Evolutionary conservation across 2,888 invertebrate species (phyloP).

Genomic region (Spisula subtruncata): DNA sequence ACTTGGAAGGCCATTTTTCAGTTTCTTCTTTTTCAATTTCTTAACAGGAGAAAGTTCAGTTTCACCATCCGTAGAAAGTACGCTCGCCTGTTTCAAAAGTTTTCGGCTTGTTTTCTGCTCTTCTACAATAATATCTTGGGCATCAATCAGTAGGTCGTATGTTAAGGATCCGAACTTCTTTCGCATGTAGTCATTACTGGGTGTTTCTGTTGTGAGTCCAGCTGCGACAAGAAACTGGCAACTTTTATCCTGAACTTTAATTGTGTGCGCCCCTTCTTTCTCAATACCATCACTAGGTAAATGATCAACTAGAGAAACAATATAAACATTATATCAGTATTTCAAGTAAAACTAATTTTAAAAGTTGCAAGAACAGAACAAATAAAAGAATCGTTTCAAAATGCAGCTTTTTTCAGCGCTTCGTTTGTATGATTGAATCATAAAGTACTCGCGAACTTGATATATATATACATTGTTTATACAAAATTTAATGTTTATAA

Average conservation of each 20-base stretch:
- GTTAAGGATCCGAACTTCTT: constrained; percentile 54
- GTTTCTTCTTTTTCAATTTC: constrained; percentile 49
- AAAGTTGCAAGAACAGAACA: background rate
- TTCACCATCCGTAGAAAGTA: constrained; percentile 44
- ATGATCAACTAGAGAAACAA: background rate
- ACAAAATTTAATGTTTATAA: no score
- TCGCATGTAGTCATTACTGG: constrained; percentile 56
- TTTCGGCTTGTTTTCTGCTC: constrained; percentile 52
- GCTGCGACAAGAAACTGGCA: constrained; percentile 64
- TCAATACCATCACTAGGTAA: background rate
- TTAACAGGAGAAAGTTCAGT: constrained; percentile 7
- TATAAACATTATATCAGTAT: background rate
- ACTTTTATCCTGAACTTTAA: constrained; percentile 46
- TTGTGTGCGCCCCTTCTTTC: background rate
- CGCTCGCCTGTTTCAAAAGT: constrained; percentile 55
- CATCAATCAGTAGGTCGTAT: constrained; percentile 58
- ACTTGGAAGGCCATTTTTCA: background rate
- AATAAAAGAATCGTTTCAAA: no score
- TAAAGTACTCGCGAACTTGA: no score
- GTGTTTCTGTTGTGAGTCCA: constrained; percentile 54
- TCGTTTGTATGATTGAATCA: no score
- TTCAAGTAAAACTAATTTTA: background rate
- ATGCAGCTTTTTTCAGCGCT: no score
- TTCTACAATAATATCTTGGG: constrained; percentile 62
- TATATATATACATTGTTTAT: no score